A percentile compares a stretch with the other conserved stretches of the same genome.
These are phyloP conservation scores for Sarotherodon lohbergeri DNA, from an alignment of 2,113 vertebrate genomes.

Conservation along the genomic window DNA sequence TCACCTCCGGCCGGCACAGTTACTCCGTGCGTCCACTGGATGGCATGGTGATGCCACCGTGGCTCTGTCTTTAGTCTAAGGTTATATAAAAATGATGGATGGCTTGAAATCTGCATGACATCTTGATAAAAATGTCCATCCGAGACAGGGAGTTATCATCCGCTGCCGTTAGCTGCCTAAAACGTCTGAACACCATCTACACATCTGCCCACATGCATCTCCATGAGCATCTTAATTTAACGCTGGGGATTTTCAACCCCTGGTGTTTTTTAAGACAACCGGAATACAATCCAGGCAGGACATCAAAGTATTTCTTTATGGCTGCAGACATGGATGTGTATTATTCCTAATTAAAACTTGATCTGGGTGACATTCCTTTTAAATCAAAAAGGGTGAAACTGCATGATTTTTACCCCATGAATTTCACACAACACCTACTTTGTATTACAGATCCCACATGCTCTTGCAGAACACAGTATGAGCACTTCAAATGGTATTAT, in stretches of 20 bases:
- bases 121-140: constrained; percentile 53
- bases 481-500: background rate
- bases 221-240: background rate
- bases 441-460: background rate
- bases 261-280: background rate
- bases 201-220: background rate
- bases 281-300: background rate
- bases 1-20: background rate
- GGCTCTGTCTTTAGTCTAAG: background rate
- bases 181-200: background rate
- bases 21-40: constrained; percentile 30
- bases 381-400: background rate
- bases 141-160: constrained; percentile 13
- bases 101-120: constrained; percentile 58
- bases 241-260: background rate
- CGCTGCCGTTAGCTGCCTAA: background rate
- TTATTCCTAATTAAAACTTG: background rate
- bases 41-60: constrained; percentile 47
- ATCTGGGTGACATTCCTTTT: background rate
- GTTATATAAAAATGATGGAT: constrained; percentile 64
- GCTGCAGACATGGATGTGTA: background rate
- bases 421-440: background rate
- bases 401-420: background rate
- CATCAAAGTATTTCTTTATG: background rate
- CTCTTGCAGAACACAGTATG: background rate